Conservation (phyloP, 2,113 vertebrate species). For the Anser brachyrhynchus region DNA sequence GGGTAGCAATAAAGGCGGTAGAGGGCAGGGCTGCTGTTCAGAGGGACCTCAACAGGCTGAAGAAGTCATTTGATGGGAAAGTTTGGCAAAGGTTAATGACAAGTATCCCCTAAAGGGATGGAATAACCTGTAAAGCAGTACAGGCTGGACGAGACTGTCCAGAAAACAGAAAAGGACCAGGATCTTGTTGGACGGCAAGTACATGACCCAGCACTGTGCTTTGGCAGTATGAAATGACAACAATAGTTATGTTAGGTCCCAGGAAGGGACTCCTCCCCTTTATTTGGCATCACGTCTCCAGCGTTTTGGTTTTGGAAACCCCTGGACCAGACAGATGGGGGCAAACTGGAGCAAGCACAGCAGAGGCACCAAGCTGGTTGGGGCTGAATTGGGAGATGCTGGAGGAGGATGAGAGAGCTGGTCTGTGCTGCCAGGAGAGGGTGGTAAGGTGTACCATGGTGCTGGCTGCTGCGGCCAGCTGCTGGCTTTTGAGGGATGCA, state of each 20-base stretch:
- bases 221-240: not conserved
- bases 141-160: not conserved
- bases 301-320: not conserved
- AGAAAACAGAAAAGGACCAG: not conserved
- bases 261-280: not conserved
- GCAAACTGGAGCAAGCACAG: not conserved
- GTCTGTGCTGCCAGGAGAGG: rapidly evolving
- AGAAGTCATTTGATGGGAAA: not conserved
- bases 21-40: not conserved
- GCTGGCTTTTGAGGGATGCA: not conserved
- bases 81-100: not conserved
- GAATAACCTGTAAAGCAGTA: not conserved
- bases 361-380: not conserved
- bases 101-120: not conserved
- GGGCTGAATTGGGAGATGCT: not conserved
- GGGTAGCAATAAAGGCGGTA: not conserved
- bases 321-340: not conserved
- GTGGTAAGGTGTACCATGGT: not conserved
- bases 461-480: no score
- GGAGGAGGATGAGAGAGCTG: not conserved
- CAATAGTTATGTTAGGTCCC: not conserved
- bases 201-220: not conserved
- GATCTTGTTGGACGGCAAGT: not conserved
- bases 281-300: rapidly evolving
- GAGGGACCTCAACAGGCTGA: not conserved